phyloP scores from a whole-genome alignment of 2,888 invertebrate genomes.

The Melinopterus prodromus region DNA sequence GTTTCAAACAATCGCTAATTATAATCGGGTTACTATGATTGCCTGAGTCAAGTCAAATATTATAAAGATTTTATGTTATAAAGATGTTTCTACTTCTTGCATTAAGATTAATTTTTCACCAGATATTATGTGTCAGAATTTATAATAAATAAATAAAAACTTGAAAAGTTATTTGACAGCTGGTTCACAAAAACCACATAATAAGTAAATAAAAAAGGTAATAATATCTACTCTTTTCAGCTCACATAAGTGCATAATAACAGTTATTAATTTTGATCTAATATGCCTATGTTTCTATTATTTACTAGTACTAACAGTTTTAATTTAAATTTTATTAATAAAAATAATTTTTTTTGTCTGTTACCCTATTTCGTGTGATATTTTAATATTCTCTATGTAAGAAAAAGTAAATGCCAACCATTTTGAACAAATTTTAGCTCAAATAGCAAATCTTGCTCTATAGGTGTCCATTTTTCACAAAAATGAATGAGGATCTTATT shows the following conservation, averaged over 20 bases:
- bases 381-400: no score
- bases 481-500: no score
- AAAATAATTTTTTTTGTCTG: not conserved
- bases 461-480: no score
- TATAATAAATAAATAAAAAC: no score
- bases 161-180: no score
- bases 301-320: not conserved
- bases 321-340: not conserved
- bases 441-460: no score
- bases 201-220: not conserved
- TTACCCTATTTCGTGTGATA: not conserved
- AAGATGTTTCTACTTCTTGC: not conserved
- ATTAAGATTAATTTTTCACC: not conserved
- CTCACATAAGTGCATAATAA: not conserved
- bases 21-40: not conserved
- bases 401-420: no score
- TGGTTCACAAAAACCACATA: no score
- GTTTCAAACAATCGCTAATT: not conserved
- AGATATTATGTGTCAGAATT: not conserved
- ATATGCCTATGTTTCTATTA: not conserved
- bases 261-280: not conserved
- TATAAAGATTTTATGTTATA: not conserved
- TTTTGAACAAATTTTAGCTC: no score
- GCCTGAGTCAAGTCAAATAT: not conserved
- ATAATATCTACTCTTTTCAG: not conserved